phyloP scores from a whole-genome alignment of 2,797 vertebrate genomes.

The Linurgus olivaceus region DNA sequence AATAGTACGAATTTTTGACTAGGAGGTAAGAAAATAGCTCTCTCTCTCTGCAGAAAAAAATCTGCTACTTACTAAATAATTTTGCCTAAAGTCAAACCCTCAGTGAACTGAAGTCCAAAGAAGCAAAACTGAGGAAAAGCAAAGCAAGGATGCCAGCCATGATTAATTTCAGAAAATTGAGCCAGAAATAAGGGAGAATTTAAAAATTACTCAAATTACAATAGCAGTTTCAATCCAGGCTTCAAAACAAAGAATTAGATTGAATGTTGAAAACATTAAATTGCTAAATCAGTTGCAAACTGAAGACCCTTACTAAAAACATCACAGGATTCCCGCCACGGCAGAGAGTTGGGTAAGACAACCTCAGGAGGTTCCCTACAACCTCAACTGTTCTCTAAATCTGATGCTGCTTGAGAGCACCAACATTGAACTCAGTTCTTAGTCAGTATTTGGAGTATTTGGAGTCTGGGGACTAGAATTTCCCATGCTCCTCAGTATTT shows the following conservation, averaged over 20 bases:
- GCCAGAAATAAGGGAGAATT: neutral
- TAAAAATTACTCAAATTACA: neutral
- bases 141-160: neutral
- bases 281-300: neutral
- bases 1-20: neutral
- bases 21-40: neutral
- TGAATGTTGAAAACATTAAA: neutral
- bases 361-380: neutral
- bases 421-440: neutral
- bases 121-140: neutral
- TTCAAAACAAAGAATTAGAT: neutral
- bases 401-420: neutral
- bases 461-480: neutral
- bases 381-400: fast-evolving
- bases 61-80: neutral
- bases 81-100: neutral
- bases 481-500: neutral
- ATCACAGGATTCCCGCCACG: neutral
- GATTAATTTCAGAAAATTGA: neutral
- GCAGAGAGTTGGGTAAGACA: neutral
- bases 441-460: neutral
- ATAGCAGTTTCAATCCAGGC: neutral
- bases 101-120: neutral
- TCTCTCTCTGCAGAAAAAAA: neutral
- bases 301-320: neutral